Base-by-base conservation (phyloP, 2,888 invertebrate species). In the Onthophagus sagittarius region DNA sequence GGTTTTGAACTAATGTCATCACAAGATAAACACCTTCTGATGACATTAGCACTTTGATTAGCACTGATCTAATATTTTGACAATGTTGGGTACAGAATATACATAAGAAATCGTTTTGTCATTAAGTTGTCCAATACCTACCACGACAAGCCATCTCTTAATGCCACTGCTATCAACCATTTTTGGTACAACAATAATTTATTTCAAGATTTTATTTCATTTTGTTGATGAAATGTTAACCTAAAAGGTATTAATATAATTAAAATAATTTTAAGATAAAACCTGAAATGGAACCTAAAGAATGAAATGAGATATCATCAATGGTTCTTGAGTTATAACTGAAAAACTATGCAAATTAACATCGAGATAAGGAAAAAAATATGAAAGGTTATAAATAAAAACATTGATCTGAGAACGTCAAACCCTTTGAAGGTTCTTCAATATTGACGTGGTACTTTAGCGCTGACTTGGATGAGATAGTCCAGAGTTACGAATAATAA, bases 161-260 rank as follows among this genome's bases (percentile, higher is more conserved):
- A 75, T 75, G 5, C 78, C 77, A 4, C 71, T 33, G 0, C 75
- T 73, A 72, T 82, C 78, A 0, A 23, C 77, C 74, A 81, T 82
- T 75, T 84, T 85, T 5, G 77, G 77, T 0, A 82, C 82, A 0
- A 84, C 71, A 1, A 83, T 80, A 3, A 83, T 32, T 72, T 65
- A 65, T 65, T 72, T 72, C 67, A 53, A 33, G 31, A 53, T 15
- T 72, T 72, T 11, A 72, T 65, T 39, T 72, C 72, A 62, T 62
- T 31, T 39, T 72, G 33, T 33, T 72, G 72, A 39, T 65, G 39
- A 65, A 67, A 15, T n/a, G 70, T 69, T 15, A 39, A 70, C 53
- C 70, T 69, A 69, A 70, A 72, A n/a, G 72, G 62, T 67, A 33
- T 67, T 13, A 23, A n/a, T n/a, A n/a, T n/a, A n/a, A n/a, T n/a